Base-by-base conservation (phyloP, 1,140 invertebrate species). In the Atta colombica region DNA sequence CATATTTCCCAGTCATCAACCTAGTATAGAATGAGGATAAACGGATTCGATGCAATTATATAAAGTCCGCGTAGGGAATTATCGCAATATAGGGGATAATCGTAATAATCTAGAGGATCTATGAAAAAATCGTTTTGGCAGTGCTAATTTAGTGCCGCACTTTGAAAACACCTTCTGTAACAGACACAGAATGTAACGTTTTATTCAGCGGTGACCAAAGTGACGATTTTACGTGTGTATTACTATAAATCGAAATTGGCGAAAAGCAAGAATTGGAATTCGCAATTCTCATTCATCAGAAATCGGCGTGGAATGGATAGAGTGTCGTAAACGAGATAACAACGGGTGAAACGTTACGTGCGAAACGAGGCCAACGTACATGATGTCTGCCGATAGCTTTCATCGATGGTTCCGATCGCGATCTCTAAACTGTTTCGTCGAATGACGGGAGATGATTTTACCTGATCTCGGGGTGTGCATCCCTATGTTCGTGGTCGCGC, bases 231-330 rank as follows among this genome's bases (percentile, higher is more conserved):
- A 58, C 25, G 66, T 12, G 35, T 14, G 25, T 16, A 3, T 63
- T 14, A 45, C 25, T 31, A 31, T 31, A 31, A 51, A 80, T 80
- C 4, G 53, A 61, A 82, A 80, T 80, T 39, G 63, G 77, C 25
- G 21, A 35, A 60, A 69, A 39, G 78, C 53, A 74, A 74, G 39
- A 61, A 82, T 82, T 35, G 25, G 31, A 61, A 61, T 49, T 60
- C 4, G n/a, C 39, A 39, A 25, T 45, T 71, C 39, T 61, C 55
- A 16, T 53, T 53, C 28, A 39, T 69, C 39, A 10, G 39, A 45
- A 45, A 45, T 45, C 21, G n/a, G 3, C 14, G 31, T 2, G 4
- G 31, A 51, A 14, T 5, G 21, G 21, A 2, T 12, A 31, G 49
- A n/a, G 21, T 69, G 10, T 45, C 51, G 65, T n/a, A 51, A 81